phyloP scores from a whole-genome alignment of 2,888 invertebrate genomes.

The Rhodophaea formosa region DNA sequence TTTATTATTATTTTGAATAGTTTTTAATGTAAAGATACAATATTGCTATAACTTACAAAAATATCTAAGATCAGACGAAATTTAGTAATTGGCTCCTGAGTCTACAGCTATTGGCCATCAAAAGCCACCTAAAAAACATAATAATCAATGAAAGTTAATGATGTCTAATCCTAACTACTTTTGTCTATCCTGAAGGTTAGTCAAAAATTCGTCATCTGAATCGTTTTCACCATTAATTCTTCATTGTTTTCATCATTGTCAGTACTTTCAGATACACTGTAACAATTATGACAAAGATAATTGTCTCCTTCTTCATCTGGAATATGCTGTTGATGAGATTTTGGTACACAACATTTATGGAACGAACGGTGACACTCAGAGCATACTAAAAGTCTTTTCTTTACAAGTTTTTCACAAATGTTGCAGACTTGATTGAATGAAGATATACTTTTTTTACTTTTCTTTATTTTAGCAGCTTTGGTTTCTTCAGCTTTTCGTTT shows the following conservation, averaged over 20 bases:
- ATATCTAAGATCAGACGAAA: slow-evolving; percentile 1
- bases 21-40: background rate
- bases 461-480: slow-evolving; percentile 8
- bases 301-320: slow-evolving; percentile 11
- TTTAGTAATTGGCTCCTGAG: background rate
- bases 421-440: background rate
- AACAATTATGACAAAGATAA: slow-evolving; percentile 14
- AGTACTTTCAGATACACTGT: slow-evolving; percentile 1
- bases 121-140: background rate
- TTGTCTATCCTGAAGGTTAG: background rate
- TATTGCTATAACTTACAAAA: background rate
- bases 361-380: background rate
- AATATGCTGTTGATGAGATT: slow-evolving; percentile 11
- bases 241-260: slow-evolving; percentile 9
- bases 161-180: background rate
- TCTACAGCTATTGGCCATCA: background rate
- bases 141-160: background rate
- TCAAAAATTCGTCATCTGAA: background rate
- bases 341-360: background rate
- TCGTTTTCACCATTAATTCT: background rate
- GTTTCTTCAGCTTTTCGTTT: background rate
- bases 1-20: background rate
- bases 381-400: slow-evolving; percentile 1
- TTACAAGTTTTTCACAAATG: background rate
- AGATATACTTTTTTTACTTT: background rate